A percentile compares a stretch with the other conserved stretches of the same genome.
phyloP scores from a whole-genome alignment of 2,888 invertebrate genomes.

The Drosophila monieri region DNA sequence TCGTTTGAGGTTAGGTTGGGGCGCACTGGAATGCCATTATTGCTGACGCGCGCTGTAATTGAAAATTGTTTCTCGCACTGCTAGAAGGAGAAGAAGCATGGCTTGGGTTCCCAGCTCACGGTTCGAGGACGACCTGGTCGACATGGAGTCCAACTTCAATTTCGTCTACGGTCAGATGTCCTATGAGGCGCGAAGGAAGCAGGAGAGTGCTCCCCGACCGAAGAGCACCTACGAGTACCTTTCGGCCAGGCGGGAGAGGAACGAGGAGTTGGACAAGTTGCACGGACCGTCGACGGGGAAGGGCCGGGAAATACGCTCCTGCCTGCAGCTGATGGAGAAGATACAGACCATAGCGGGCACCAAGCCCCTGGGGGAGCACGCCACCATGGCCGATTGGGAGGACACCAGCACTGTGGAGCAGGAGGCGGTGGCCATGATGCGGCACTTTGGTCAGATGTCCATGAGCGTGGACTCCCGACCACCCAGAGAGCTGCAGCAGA shows the following conservation, averaged over 20 bases:
- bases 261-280: slow-evolving; percentile 23
- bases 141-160: slow-evolving; percentile 75
- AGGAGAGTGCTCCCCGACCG: slow-evolving; percentile 37
- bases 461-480: slow-evolving; percentile 38
- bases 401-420: slow-evolving; percentile 66
- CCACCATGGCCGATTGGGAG: slow-evolving; percentile 76
- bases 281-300: slow-evolving; percentile 17
- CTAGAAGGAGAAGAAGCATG: slow-evolving; percentile 52
- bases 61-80: slow-evolving; percentile 22
- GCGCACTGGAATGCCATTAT: background rate
- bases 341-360: slow-evolving; percentile 75
- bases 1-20: slow-evolving; percentile 23
- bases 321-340: slow-evolving; percentile 71
- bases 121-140: slow-evolving; percentile 81
- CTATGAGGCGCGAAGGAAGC: slow-evolving; percentile 47
- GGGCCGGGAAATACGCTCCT: slow-evolving; percentile 37
- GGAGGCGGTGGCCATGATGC: slow-evolving; percentile 79
- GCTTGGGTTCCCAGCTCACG: slow-evolving; percentile 73
- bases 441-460: slow-evolving; percentile 72
- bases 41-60: slow-evolving; percentile 10
- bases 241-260: slow-evolving; percentile 26
- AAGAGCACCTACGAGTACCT: slow-evolving; percentile 51
- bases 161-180: slow-evolving; percentile 72
- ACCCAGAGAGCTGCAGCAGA: background rate
- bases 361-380: slow-evolving; percentile 75